Percentiles rank a stretch among this genome's conserved stretches.
Evolutionary conservation across 2,888 invertebrate species (phyloP).

Genomic region (Alloscopus bannaensis): DNA sequence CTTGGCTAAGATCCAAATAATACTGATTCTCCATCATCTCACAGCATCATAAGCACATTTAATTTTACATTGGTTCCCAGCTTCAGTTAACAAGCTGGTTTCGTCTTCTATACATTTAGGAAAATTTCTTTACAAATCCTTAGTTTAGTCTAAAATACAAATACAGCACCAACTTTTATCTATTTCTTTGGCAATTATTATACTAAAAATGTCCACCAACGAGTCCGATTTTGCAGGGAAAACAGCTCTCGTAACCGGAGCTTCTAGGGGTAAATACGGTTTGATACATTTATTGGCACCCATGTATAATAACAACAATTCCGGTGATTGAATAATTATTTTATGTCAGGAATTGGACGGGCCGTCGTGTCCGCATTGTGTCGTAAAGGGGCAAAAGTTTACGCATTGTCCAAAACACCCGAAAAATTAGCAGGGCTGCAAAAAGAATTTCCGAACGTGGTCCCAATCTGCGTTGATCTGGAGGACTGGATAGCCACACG

Average conservation of each 20-base stretch:
- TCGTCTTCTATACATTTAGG: too few relatives aligned
- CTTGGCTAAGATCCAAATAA: too few relatives aligned
- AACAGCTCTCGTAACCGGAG: background rate
- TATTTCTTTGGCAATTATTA: too few relatives aligned
- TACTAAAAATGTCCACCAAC: too few relatives aligned
- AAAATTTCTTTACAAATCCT: too few relatives aligned
- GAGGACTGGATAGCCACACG: conserved; percentile 76
- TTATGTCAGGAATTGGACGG: conserved; percentile 74
- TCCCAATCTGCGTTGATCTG: conserved; percentile 75
- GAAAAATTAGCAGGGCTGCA: conserved; percentile 74
- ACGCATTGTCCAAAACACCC: conserved; percentile 75
- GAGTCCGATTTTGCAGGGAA: too few relatives aligned
- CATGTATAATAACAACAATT: background rate
- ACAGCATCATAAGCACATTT: too few relatives aligned
- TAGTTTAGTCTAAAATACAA: too few relatives aligned
- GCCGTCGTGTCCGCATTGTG: conserved; percentile 74
- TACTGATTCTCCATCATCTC: too few relatives aligned
- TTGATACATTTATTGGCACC: background rate
- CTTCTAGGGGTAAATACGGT: background rate
- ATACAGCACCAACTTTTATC: too few relatives aligned
- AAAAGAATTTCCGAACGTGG: conserved; percentile 70
- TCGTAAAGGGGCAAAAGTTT: conserved; percentile 74
- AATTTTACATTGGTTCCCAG: too few relatives aligned
- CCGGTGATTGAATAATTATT: background rate
- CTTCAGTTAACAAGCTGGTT: too few relatives aligned